Evolutionary conservation across 2,888 invertebrate species (phyloP), one percentile per base, ranked within the genome.

Genomic region (Dioctria linearis): DNA sequence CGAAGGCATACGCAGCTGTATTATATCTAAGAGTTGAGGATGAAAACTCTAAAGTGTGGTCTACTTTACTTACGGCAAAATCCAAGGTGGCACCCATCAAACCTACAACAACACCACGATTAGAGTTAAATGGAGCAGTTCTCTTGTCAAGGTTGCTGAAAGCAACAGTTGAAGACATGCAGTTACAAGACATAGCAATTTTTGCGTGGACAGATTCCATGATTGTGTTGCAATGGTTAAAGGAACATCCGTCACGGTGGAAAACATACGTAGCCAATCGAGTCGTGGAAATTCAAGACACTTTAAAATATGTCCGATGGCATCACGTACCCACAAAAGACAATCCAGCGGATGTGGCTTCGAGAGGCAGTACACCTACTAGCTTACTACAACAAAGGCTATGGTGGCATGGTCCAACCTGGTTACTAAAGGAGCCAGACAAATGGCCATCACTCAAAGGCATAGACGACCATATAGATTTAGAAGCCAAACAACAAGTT

Each of bases 331-430:
- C 61, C 6, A 25, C 25, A 25, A 0, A 2, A 25, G 25, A 25
- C 25, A 25, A 25, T 2, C 25, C 25, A 25, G 25, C 61, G 3
- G 61, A 61, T 4, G n/a, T 61, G 25, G 61, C 61, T 3, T 61
- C 61, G 3, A 61, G 61, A 61, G 61, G 61, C n/a, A 13, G 8
- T 25, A 25, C 25, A 25, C 25, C 25, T n/a, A n/a, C n/a, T n/a
- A n/a, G n/a, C n/a, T 25, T 25, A 25, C 25, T 25, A 25, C 25
- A 25, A 25, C 25, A 61, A 8, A 61, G 2, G n/a, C 25, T n/a
- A n/a, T n/a, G n/a, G n/a, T 61, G 61, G 61, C 61, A 61, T 61
- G 61, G 61, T 61, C 61, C 61, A 61, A 25, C 3, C 6, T 61
- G 61, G 61, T 4, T 61, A 61, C 6, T 25, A 61, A 61, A 25